A percentile compares a stretch with the other conserved stretches of the same genome.
phyloP scores from a whole-genome alignment of 1,140 invertebrate species.

The Chrysopa pallens region DNA sequence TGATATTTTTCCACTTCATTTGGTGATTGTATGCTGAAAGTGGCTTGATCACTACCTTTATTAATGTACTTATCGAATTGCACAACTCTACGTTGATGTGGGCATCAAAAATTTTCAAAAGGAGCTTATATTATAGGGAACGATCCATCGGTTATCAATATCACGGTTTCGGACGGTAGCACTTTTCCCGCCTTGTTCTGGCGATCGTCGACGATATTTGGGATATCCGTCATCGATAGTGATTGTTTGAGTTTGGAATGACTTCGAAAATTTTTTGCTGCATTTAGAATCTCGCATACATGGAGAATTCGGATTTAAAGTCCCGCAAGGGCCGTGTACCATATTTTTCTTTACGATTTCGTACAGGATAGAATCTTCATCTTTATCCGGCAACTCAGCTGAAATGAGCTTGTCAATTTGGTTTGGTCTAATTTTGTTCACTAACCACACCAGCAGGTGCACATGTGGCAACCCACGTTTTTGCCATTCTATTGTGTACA shows the following conservation, averaged over 20 bases:
- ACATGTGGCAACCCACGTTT: slow-evolving; percentile 29
- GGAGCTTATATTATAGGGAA: slow-evolving; percentile 28
- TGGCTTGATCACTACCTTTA: slow-evolving; percentile 23
- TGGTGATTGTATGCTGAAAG: too few relatives aligned
- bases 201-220: neutral
- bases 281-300: slow-evolving; percentile 1
- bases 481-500: slow-evolving; percentile 10
- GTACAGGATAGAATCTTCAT: slow-evolving; percentile 12
- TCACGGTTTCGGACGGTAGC: neutral
- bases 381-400: slow-evolving; percentile 22
- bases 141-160: slow-evolving; percentile 29
- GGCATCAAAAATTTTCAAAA: slow-evolving; percentile 25
- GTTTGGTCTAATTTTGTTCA: slow-evolving; percentile 17
- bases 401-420: slow-evolving; percentile 19
- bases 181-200: too few relatives aligned
- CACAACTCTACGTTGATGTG: slow-evolving; percentile 30
- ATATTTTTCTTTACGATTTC: slow-evolving; percentile 12
- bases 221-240: slow-evolving; percentile 1
- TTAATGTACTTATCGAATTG: slow-evolving; percentile 25
- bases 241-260: slow-evolving; percentile 1
- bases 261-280: slow-evolving; percentile 3
- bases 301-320: slow-evolving; percentile 4
- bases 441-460: slow-evolving; percentile 22
- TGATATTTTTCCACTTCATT: neutral
- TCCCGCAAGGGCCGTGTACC: slow-evolving; percentile 18